phyloP scores from a whole-genome alignment of 2,888 invertebrate genomes.

The Tenthredo mesomela region DNA sequence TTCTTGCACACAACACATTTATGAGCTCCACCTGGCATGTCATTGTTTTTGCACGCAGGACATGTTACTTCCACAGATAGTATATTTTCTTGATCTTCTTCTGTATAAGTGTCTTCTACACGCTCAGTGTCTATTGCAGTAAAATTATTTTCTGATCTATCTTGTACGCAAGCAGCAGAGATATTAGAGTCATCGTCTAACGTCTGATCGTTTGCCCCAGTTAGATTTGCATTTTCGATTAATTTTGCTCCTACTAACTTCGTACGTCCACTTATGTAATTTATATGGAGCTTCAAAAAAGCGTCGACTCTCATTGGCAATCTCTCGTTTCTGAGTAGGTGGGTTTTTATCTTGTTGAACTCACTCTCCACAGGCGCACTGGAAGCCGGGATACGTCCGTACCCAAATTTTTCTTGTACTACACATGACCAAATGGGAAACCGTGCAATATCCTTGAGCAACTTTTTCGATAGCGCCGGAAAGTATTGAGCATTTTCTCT shows the following conservation, averaged over 20 bases:
- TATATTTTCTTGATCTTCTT: not conserved
- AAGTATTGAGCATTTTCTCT: slow-evolving; percentile 51
- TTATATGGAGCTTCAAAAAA: slow-evolving; percentile 41
- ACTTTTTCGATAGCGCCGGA: not conserved
- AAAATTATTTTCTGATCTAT: no score
- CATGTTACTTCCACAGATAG: not conserved
- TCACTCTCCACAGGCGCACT: slow-evolving; percentile 48
- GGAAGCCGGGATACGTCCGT: slow-evolving; percentile 51
- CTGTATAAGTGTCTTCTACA: no score
- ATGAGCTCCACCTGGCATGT: slow-evolving; percentile 22
- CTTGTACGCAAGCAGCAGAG: no score
- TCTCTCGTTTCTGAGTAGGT: slow-evolving; percentile 33
- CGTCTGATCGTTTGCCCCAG: no score
- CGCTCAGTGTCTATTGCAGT: no score
- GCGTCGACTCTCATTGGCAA: slow-evolving; percentile 22
- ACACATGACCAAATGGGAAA: slow-evolving; percentile 46
- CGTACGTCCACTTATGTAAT: slow-evolving; percentile 42
- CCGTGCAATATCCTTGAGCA: slow-evolving; percentile 5
- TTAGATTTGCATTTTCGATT: no score
- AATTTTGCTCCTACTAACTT: slow-evolving; percentile 41
- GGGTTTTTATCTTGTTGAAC: slow-evolving; percentile 42
- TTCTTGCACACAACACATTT: slow-evolving; percentile 6
- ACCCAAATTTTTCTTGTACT: slow-evolving; percentile 43
- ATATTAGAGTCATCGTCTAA: no score
- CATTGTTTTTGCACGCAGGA: slow-evolving; percentile 5